phyloP scores from a whole-genome alignment of 2,888 invertebrate species.

The Anarsia innoxiella region DNA sequence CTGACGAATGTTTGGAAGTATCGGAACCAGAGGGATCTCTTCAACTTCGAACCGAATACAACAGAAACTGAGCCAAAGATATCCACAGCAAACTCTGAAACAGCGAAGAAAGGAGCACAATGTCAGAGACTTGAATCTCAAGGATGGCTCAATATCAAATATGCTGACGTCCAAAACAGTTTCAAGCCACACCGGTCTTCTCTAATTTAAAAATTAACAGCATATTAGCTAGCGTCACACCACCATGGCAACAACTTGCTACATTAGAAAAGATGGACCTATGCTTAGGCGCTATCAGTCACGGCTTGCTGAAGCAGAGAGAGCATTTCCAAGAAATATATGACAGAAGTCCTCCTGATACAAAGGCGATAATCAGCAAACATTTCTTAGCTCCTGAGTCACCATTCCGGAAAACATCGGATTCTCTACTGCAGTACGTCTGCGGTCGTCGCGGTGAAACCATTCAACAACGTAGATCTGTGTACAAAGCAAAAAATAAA shows the following conservation, averaged over 20 bases:
- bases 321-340: constrained; percentile 2
- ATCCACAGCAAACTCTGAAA: not conserved
- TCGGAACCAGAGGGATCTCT: too few relatives aligned
- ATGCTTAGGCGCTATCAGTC: constrained; percentile 12
- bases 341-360: constrained; percentile 5
- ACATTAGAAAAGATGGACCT: constrained; percentile 10
- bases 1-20: too few relatives aligned
- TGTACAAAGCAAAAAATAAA: constrained; percentile 10
- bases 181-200: constrained; percentile 11
- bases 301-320: constrained; percentile 7
- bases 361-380: constrained; percentile 4
- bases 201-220: constrained; percentile 8
- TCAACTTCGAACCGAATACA: not conserved
- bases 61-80: not conserved
- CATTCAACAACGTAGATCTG: constrained; percentile 14
- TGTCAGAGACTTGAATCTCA: not conserved
- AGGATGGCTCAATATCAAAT: constrained; percentile 8
- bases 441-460: constrained; percentile 16
- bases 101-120: not conserved
- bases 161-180: constrained; percentile 11
- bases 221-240: constrained; percentile 5
- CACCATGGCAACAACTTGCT: not conserved
- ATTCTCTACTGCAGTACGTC: constrained; percentile 14
- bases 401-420: constrained; percentile 10
- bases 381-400: constrained; percentile 12